These are phyloP conservation scores for Pelvicachromis taeniatus DNA, from an alignment of 2,113 vertebrate species.

Conservation along the genomic window DNA sequence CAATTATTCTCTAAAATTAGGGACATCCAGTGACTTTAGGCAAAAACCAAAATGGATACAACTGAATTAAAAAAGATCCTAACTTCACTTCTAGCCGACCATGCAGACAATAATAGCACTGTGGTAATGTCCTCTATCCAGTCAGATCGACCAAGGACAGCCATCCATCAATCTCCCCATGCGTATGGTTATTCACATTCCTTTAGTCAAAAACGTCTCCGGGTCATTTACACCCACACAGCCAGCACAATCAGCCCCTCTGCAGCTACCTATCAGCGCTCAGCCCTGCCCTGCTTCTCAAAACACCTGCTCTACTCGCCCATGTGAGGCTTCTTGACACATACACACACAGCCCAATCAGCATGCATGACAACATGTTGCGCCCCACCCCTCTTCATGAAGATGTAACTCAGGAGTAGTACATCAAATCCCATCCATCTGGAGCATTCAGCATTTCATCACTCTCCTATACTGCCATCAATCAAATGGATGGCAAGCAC, in stretches of 20 bases:
- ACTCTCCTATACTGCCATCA: not conserved
- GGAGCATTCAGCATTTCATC: constrained; percentile 20
- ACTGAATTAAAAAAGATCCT: not conserved
- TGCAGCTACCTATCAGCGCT: constrained; percentile 28
- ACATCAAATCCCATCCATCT: constrained; percentile 61
- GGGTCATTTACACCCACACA: not conserved
- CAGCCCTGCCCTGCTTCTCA: not conserved
- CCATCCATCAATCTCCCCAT: constrained; percentile 19
- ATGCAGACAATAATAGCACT: not conserved
- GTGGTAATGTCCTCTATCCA: not conserved
- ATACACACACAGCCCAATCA: not conserved
- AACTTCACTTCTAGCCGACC: not conserved
- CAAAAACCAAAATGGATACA: not conserved
- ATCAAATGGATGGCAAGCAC: constrained; percentile 7
- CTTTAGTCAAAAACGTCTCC: not conserved
- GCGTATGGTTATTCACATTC: not conserved
- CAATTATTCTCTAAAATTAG: not conserved
- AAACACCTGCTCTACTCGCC: constrained; percentile 27
- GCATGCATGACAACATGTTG: not conserved
- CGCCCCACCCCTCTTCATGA: constrained; percentile 24
- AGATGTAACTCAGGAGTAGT: constrained; percentile 25
- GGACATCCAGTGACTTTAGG: not conserved
- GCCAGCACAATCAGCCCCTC: not conserved
- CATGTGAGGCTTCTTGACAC: not conserved
- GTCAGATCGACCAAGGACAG: constrained; percentile 36